Base-by-base conservation (phyloP, 1,140 invertebrate genomes). In the Zaprionus tsacasi region DNA sequence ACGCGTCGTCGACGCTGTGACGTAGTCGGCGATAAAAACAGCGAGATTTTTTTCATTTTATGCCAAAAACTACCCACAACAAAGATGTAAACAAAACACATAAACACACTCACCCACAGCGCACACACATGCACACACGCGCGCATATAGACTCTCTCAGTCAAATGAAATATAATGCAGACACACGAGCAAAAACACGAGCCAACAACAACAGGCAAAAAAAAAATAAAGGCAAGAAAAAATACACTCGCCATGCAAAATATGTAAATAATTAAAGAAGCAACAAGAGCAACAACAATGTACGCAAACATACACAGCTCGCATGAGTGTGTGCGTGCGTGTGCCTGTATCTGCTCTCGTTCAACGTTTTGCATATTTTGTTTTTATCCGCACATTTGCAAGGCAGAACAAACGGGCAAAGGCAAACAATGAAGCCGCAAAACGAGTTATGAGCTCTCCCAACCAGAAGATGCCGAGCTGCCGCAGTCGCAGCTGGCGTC, bases 11-110 rank as follows among this genome's bases (percentile, higher is more conserved):
- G 57, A 45, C 38, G 52, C 38, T 60, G 58, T 73, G 70, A 72
- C 70, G 70, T 64, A 55, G 55, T 35, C 55, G 38, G 12, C 17
- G 33, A 72, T 43, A 66, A 68, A 45, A 59, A 55, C 48, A 33
- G 35, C 55, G 40, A 30, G 33, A 8, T 35, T 35, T 10, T 35
- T 35, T 35, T 35, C 6, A 10, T 35, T 63, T 61, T 48, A 74
- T 73, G 66, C n/a, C 72, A 70, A 64, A 52, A 70, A 70, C 59
- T 70, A 70, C 25, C 35, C 36, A 52, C 54, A 63, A 55, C 58
- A 64, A 63, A 79, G 71, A 88, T 87, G 83, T 88, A 87, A 88
- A 87, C 82, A 87, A 87, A 88, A 57, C 35, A 58, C 66, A 70
- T 40, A 70, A 43, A 70, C 63, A 67, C 63, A 77, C 66, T 77